Percentiles rank a stretch among this genome's conserved stretches.
Conservation (phyloP, 2,113 vertebrate species). For the Mormyrus lacerda region DNA sequence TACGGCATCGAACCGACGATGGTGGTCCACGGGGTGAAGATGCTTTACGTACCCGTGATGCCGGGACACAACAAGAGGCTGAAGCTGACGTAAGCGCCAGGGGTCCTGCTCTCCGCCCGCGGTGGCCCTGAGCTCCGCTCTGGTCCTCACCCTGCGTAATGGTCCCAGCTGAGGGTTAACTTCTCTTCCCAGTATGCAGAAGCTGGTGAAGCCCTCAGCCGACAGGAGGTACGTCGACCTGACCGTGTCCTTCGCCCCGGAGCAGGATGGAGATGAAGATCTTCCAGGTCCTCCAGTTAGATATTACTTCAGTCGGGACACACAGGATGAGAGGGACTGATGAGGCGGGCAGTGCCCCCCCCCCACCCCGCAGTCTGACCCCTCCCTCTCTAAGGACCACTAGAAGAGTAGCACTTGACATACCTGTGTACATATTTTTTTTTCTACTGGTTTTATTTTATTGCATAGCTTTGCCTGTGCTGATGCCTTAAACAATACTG, state of each 20-base stretch:
- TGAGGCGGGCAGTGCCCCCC: neutral
- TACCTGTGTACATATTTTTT: conserved; percentile 40
- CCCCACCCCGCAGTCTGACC: neutral
- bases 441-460: conserved; percentile 40
- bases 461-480: conserved; percentile 34
- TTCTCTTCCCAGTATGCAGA: conserved; percentile 78
- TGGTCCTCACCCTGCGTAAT: neutral
- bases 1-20: conserved; percentile 94
- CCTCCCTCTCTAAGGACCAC: conserved; percentile 32
- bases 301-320: conserved; percentile 78
- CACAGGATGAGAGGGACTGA: conserved; percentile 56
- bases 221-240: conserved; percentile 92
- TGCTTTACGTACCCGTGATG: conserved; percentile 97
- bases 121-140: neutral
- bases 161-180: neutral
- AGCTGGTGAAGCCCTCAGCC: conserved; percentile 85
- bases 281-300: conserved; percentile 90
- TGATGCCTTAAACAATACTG: conserved; percentile 40
- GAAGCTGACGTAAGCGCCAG: conserved; percentile 81
- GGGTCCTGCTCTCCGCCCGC: neutral
- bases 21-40: conserved; percentile 97
- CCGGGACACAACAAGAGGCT: conserved; percentile 93
- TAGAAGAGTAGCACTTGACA: conserved; percentile 38
- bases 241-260: conserved; percentile 90
- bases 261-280: conserved; percentile 85